A percentile compares a stretch with the other conserved stretches of the same genome.
phyloP scores from a whole-genome alignment of 1,140 invertebrate species.

The Yoshiicerus persimilis region DNA sequence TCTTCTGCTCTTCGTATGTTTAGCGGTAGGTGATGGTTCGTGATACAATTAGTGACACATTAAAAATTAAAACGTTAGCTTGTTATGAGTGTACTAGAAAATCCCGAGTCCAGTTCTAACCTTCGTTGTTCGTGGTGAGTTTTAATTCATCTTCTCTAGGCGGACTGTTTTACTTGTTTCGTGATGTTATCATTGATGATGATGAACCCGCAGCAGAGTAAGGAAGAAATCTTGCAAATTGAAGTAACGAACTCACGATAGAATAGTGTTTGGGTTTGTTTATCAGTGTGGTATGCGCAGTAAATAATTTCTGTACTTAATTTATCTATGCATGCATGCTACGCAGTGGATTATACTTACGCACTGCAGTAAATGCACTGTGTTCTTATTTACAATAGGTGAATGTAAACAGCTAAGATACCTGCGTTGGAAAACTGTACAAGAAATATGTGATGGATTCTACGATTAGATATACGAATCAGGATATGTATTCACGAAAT shows the following conservation, averaged over 20 bases:
- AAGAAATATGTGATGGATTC: not conserved
- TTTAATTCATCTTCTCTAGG: not conserved
- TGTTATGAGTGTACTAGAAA: not conserved
- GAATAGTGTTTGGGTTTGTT: not conserved
- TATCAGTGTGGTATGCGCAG: not conserved
- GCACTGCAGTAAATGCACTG: too few relatives aligned
- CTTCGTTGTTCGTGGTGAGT: not conserved
- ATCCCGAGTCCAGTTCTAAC: not conserved
- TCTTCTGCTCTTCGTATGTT: too few relatives aligned
- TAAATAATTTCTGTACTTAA: not conserved
- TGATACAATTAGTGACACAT: not conserved
- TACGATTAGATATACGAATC: not conserved
- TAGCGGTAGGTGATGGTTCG: not conserved
- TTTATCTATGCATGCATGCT: not conserved
- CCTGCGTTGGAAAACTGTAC: not conserved
- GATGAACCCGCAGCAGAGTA: not conserved
- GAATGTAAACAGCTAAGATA: not conserved
- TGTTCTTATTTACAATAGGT: not conserved
- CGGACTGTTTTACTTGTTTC: not conserved
- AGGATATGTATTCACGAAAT: not conserved
- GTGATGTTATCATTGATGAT: not conserved
- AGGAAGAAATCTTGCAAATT: not conserved
- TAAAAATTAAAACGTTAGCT: not conserved
- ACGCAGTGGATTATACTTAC: not conserved
- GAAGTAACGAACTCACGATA: not conserved